Evolutionary conservation across 2,888 invertebrate genomes (phyloP), one percentile per base, ranked within the genome.

Genomic region (Caenorhabditis sp.): DNA sequence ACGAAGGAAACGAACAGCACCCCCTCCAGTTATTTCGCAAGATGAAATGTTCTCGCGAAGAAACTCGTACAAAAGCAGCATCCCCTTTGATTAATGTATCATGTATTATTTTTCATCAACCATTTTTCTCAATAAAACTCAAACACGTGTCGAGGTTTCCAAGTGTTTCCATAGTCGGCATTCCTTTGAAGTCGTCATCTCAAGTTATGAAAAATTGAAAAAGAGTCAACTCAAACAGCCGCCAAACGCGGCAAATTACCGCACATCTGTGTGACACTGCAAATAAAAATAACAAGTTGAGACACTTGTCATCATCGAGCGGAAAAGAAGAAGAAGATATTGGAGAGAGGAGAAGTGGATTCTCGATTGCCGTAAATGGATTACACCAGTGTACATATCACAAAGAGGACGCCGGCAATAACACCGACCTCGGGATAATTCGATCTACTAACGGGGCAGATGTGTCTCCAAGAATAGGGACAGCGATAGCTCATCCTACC

Each of bases 391-490:
- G 82, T 76, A 80, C 68, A 80, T 84, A 86, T 86, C 84, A 86
- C 86, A 86, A 86, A 86, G 83, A 80, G 72, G 70, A 75, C 63
- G 83, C 80, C 85, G 72, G 82, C 86, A 85, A 86, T 86, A 86
- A 86, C 83, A 86, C 80, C 61, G 64, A 56, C 28, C 66, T 58
- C 69, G 56, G 70, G 80, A 84, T 86, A 86, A 86, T 86, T 85
- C 85, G 81, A 86, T 86, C 75, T 80, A 75, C 79, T 79, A 75
- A 82, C 80, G 54, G 69, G 82, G 82, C 86, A 86, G 85, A 86
- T 86, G 86, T 85, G 86, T 38, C 86, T 77, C 85, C 10, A 44
- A 69, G 58, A 70, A 79, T 54, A 26, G 54, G 26, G 68, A 79
- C 70, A 70, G 77, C 77, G 77, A 79, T 68, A 63, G 54, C 73